phyloP scores from a whole-genome alignment of 2,888 invertebrate genomes.

The Trissoscelio sp. region DNA sequence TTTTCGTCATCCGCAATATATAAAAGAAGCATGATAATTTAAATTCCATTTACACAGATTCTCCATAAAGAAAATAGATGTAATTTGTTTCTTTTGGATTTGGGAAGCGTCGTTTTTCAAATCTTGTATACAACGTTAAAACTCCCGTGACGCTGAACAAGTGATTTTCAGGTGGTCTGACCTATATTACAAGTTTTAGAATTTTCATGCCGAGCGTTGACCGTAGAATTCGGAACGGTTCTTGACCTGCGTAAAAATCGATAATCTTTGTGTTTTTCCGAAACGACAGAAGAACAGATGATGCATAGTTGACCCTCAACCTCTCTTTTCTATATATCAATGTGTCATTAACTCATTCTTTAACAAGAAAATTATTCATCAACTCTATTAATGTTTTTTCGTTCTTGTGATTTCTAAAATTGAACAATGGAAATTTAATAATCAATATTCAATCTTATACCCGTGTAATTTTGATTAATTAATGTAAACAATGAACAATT shows the following conservation, averaged over 20 bases:
- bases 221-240: conserved; percentile 35
- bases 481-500: too few relatives aligned
- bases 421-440: neutral
- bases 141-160: conserved; percentile 13
- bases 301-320: conserved; percentile 14
- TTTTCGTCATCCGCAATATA: neutral
- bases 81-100: conserved; percentile 5
- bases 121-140: neutral
- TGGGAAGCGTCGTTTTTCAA: conserved; percentile 20
- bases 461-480: neutral
- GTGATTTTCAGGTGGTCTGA: conserved; percentile 36
- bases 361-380: conserved; percentile 20
- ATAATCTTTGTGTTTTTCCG: conserved; percentile 19
- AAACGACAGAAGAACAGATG: conserved; percentile 4
- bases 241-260: conserved; percentile 36
- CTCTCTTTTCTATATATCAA: conserved; percentile 24
- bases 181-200: conserved; percentile 24
- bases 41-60: conserved; percentile 1
- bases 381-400: neutral
- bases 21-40: conserved; percentile 16
- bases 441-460: too few relatives aligned
- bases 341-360: conserved; percentile 9
- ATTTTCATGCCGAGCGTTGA: neutral
- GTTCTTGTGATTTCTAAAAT: neutral
- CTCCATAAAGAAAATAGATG: neutral